Conservation (phyloP, 2,888 invertebrate species). For the Heliconius charithonia region DNA sequence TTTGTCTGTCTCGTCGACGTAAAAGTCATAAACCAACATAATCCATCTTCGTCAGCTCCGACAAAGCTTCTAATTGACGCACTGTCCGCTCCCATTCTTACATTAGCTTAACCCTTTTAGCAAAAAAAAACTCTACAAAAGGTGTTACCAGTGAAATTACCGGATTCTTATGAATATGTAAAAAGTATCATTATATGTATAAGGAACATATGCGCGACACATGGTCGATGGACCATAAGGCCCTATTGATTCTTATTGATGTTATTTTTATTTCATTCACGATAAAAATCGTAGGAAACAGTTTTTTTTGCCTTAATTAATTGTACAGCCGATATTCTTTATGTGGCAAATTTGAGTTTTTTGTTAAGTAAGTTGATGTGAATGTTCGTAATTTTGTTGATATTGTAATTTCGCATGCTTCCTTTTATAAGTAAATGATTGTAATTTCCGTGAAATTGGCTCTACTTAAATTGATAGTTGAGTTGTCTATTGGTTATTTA, state of each 20-base stretch:
- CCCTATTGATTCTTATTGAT: slow-evolving; percentile 63
- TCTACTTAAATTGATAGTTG: neutral
- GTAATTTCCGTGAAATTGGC: slow-evolving; percentile 20
- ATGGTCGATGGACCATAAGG: slow-evolving; percentile 73
- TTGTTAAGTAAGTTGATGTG: slow-evolving; percentile 22
- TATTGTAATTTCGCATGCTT: slow-evolving; percentile 30
- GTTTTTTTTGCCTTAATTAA: slow-evolving; percentile 58
- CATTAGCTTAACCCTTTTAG: slow-evolving; percentile 64
- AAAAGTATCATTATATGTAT: slow-evolving; percentile 59
- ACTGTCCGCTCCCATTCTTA: slow-evolving; percentile 67
- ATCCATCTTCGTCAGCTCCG: slow-evolving; percentile 57
- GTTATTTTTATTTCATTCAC: slow-evolving; percentile 58
- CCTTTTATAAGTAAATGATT: slow-evolving; percentile 8
- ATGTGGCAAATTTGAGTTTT: slow-evolving; percentile 32
- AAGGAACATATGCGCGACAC: slow-evolving; percentile 73
- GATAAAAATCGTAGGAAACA: slow-evolving; percentile 61
- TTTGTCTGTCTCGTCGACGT: neutral
- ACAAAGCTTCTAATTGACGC: slow-evolving; percentile 68
- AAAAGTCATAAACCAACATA: slow-evolving; percentile 39
- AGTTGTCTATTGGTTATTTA: slow-evolving; percentile 3
- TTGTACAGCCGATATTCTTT: slow-evolving; percentile 44
- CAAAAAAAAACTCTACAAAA: slow-evolving; percentile 68
- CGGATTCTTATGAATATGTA: slow-evolving; percentile 71
- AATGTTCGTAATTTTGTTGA: slow-evolving; percentile 34
- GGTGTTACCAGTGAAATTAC: slow-evolving; percentile 68